Evolutionary conservation across 2,888 invertebrate species (phyloP).

Genomic region (Trachelus troglodyta): DNA sequence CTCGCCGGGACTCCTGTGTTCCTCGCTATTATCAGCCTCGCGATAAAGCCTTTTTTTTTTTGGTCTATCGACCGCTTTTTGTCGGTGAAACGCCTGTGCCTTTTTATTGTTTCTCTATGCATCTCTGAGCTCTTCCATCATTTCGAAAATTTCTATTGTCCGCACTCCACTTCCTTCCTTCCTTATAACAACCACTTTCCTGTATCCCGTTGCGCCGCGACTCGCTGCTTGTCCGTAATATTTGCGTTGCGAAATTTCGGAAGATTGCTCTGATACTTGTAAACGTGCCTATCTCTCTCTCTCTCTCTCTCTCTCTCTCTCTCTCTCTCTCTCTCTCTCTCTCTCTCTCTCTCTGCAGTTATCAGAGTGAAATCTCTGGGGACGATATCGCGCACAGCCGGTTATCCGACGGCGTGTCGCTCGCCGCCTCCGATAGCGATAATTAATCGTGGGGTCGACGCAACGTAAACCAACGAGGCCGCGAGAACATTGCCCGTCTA

Average conservation of each 20-base stretch:
- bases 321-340: conserved; percentile 7
- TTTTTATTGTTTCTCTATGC: not conserved
- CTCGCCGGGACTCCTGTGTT: not conserved
- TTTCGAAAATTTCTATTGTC: conserved; percentile 4
- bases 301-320: conserved; percentile 8
- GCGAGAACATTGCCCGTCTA: not conserved
- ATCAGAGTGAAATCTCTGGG: not conserved
- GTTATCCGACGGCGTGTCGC: not conserved
- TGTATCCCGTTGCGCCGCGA: not conserved
- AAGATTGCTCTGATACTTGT: not conserved
- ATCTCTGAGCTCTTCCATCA: not conserved
- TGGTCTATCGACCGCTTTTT: not conserved
- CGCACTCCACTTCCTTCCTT: conserved; percentile 14
- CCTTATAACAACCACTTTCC: not conserved
- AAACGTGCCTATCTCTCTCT: not conserved
- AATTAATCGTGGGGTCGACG: not conserved
- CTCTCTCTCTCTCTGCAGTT: not conserved
- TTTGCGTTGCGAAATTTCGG: not conserved
- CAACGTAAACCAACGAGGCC: not conserved
- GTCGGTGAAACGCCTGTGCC: not conserved
- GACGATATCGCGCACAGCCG: not conserved
- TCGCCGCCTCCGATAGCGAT: not conserved
- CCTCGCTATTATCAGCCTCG: not conserved
- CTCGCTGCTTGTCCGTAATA: not conserved
- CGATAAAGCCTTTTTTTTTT: not conserved